A percentile compares a stretch with the other conserved stretches of the same genome.
These are phyloP conservation scores for Chelonia mydas DNA, from an alignment of 2,797 vertebrate genomes.

Conservation along the genomic window DNA sequence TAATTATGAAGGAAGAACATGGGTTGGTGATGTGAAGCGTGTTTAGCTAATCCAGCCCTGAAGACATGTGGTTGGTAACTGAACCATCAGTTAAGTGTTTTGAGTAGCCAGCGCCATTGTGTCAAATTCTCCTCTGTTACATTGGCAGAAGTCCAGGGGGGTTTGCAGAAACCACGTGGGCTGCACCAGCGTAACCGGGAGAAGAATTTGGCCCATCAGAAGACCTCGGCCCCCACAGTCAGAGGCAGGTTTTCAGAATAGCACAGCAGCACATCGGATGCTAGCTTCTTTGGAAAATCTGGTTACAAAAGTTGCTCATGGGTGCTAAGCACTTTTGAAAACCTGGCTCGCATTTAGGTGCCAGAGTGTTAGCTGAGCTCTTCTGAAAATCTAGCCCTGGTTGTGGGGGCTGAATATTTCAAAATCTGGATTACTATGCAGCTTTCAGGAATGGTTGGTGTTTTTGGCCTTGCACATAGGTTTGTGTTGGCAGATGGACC, in stretches of 20 bases:
- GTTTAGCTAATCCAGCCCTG: fast-evolving
- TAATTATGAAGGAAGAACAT: neutral
- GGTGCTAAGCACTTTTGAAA: neutral
- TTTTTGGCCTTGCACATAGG: neutral
- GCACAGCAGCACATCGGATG: fast-evolving
- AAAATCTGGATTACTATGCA: fast-evolving
- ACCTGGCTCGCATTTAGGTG: neutral
- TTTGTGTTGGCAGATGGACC: neutral
- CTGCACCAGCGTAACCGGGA: neutral
- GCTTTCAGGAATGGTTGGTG: fast-evolving
- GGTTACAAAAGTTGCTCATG: fast-evolving
- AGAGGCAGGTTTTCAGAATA: fast-evolving
- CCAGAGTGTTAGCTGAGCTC: fast-evolving
- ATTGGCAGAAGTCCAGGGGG: neutral
- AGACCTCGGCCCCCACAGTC: fast-evolving
- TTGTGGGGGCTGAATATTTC: fast-evolving
- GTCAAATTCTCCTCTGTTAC: neutral
- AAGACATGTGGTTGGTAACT: neutral
- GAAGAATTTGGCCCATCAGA: neutral
- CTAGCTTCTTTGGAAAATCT: too few species aligned
- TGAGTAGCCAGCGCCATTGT: fast-evolving
- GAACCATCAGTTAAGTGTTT: neutral
- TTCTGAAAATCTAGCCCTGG: neutral
- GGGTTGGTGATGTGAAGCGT: neutral
- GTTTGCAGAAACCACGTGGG: too few species aligned